Base-by-base conservation (phyloP, 2,888 invertebrate species). In the Podotricha telesiphe region DNA sequence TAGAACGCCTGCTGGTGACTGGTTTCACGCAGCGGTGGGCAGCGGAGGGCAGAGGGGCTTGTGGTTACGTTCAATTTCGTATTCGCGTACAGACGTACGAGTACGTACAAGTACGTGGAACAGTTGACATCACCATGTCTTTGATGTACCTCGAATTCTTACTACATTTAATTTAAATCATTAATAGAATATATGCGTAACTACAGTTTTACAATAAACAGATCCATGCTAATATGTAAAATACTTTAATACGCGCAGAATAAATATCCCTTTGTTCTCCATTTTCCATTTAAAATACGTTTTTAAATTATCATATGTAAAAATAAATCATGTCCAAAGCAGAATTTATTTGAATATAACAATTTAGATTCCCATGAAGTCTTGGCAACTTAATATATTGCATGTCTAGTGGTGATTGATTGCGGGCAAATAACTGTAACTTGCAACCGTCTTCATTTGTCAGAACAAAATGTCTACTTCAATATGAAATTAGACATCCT, bases 361-460 rank as follows among this genome's bases (percentile, higher is more conserved):
- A 51, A 28, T 51, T 51, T 51, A 22, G 0, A 28, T 51, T 22
- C 15, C 51, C 28, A 51, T 15, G 13, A 13, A 51, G 51, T 28
- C 2, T 13, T 19, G 56, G 19, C 15, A 20, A 58, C 56, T 42
- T 20, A 37, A 19, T 40, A 56, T 3, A 56, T 40, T 40, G 40
- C 40, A n/a, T 11, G 37, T 20, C 37, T 56, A 6, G 13, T 13
- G 2, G 20, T 58, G 56, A 56, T 56, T 2, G 40, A 56, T 56
- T 19, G 56, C 15, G 37, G 56, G 19, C 17, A 10, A 56, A 19
- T 5, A n/a, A 56, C 19, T 20, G 37, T 20, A 15, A 40, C 40
- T 20, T 11, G 19, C 56, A 40, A 42, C 58, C 58, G 58, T 42
- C 58, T 40, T 56, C 56, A 56, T 37, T 13, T 56, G 56, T 56